Percentiles rank a stretch among this genome's conserved stretches.
Evolutionary conservation across 92 coral and sea anemone genomes (phyloP).

Genomic region (Anthopleura xanthogrammica): DNA sequence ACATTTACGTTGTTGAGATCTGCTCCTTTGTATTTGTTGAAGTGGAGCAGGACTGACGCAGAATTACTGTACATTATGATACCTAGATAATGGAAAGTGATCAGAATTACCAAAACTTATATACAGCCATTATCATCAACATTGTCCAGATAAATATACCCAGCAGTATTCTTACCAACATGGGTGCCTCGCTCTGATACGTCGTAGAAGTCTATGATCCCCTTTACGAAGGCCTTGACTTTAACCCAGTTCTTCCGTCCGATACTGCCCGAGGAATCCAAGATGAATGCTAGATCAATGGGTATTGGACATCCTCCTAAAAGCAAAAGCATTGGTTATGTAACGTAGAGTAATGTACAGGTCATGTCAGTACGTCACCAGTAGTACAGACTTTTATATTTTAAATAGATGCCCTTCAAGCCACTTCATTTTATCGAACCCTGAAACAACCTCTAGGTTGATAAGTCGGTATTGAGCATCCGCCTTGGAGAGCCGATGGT

Average conservation of each 20-base stretch:
- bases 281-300: slow-evolving; percentile 75
- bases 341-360: too few relatives aligned
- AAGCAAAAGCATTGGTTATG: too few relatives aligned
- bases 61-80: slow-evolving; percentile 68
- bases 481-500: slow-evolving; percentile 23
- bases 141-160: too few relatives aligned
- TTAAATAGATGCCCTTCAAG: too few relatives aligned
- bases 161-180: slow-evolving; percentile 37
- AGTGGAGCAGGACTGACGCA: slow-evolving; percentile 64
- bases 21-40: slow-evolving; percentile 65
- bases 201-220: slow-evolving; percentile 63
- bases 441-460: too few relatives aligned
- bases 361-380: too few relatives aligned
- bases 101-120: too few relatives aligned
- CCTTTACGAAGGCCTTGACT: slow-evolving; percentile 61
- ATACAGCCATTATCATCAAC: too few relatives aligned
- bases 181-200: slow-evolving; percentile 79
- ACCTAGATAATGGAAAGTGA: neutral
- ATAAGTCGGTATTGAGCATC: slow-evolving; percentile 23
- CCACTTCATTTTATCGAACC: too few relatives aligned
- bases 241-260: slow-evolving; percentile 69
- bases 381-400: too few relatives aligned
- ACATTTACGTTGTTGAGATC: slow-evolving; percentile 64
- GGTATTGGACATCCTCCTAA: slow-evolving; percentile 42
- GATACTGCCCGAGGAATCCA: slow-evolving; percentile 85